Evolutionary conservation across 1,140 invertebrate species (phyloP).

Genomic region (Maconellicoccus hirsutus): DNA sequence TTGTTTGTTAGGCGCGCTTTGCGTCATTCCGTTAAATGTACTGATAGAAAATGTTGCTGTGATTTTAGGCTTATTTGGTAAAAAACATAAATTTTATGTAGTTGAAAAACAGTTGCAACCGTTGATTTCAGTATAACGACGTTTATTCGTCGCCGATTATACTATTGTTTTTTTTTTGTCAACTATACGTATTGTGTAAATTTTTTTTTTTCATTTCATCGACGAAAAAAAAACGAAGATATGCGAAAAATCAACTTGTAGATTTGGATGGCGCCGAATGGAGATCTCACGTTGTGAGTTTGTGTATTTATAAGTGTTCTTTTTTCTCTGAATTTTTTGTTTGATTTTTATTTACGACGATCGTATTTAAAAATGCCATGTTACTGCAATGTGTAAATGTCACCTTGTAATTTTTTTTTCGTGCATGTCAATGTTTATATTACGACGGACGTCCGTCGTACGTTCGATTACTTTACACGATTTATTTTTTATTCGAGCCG

Average conservation of each 20-base stretch:
- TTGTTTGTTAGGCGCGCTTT: conserved; percentile 70
- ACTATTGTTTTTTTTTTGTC: too few species aligned
- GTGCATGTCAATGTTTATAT: neutral
- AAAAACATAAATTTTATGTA: conserved; percentile 91
- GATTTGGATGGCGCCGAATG: too few species aligned
- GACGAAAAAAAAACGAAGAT: too few species aligned
- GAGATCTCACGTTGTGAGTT: too few species aligned
- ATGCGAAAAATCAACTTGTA: too few species aligned
- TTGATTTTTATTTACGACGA: too few species aligned
- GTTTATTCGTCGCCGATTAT: too few species aligned
- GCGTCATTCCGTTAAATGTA: conserved; percentile 81
- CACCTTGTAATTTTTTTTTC: neutral
- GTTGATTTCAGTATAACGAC: conserved; percentile 25
- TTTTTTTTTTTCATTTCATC: too few species aligned
- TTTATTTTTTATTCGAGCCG: neutral
- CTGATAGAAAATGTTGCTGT: conserved; percentile 89
- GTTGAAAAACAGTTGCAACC: conserved; percentile 66
- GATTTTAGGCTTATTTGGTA: conserved; percentile 79
- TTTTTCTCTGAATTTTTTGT: too few species aligned
- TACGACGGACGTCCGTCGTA: neutral
- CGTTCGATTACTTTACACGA: neutral
- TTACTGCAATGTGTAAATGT: neutral
- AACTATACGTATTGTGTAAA: too few species aligned
- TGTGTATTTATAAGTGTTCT: too few species aligned
- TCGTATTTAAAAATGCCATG: too few species aligned